phyloP scores from a whole-genome alignment of 2,113 vertebrate species.

The Progne subis region DNA sequence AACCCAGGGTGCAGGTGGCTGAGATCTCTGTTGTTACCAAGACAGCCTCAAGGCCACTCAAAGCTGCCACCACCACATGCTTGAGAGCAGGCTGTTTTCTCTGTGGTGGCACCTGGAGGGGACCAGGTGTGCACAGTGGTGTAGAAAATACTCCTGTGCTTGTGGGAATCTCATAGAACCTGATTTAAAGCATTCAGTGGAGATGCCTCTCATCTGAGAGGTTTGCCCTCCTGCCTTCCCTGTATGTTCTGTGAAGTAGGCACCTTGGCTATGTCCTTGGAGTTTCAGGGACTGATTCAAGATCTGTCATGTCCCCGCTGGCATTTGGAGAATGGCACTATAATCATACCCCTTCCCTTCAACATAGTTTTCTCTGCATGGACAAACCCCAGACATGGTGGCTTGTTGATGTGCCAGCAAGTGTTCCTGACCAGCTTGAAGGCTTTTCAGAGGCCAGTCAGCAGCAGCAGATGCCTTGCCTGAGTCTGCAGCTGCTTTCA shows the following conservation, averaged over 20 bases:
- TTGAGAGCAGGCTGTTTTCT: background rate
- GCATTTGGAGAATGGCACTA: background rate
- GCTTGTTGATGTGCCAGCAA: background rate
- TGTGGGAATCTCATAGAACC: background rate
- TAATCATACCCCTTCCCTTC: background rate
- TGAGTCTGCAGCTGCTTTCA: background rate
- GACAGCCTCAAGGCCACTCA: fast-evolving
- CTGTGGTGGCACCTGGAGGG: background rate
- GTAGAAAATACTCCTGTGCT: background rate
- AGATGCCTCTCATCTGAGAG: background rate
- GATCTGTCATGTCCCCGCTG: background rate
- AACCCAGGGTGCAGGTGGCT: background rate
- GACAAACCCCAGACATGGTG: background rate
- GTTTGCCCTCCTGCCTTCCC: background rate
- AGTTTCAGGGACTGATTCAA: background rate
- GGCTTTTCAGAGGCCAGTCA: background rate
- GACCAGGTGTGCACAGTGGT: background rate
- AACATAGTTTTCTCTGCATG: background rate
- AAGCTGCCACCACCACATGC: background rate
- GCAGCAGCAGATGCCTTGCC: background rate
- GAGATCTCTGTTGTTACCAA: background rate
- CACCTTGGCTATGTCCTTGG: background rate
- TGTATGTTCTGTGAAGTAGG: background rate
- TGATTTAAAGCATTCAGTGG: background rate
- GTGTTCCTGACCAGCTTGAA: background rate